Conservation (phyloP, 2,797 vertebrate genomes). For the Anguilla obscura region DNA sequence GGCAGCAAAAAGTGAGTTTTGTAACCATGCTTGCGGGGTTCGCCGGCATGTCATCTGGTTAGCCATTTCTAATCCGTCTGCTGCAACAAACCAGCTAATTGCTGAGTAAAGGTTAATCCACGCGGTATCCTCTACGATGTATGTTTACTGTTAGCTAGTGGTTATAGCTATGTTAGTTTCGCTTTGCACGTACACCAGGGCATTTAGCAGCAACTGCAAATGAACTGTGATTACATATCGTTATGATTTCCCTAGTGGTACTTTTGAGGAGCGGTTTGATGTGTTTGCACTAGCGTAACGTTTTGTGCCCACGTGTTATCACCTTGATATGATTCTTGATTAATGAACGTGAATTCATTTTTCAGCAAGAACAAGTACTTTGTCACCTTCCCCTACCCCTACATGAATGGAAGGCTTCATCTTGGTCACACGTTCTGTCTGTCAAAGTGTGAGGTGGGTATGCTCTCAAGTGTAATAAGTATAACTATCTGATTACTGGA, state of each 20-base stretch:
- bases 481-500: not conserved
- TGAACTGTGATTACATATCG: not conserved
- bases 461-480: not conserved
- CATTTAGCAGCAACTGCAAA: not conserved
- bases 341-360: conserved; percentile 18
- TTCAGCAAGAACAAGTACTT: conserved; percentile 87
- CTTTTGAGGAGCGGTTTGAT: not conserved
- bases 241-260: not conserved
- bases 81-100: too few relatives aligned
- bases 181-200: not conserved
- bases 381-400: conserved; percentile 94
- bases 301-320: conserved; percentile 12
- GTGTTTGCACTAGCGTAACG: conserved; percentile 20
- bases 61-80: too few relatives aligned
- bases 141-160: not conserved
- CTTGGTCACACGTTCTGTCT: conserved; percentile 95
- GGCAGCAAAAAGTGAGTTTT: conserved; percentile 65
- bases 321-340: not conserved
- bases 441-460: conserved; percentile 94
- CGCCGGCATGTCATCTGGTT: not conserved
- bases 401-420: conserved; percentile 97
- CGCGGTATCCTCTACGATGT: not conserved
- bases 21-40: not conserved
- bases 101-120: too few relatives aligned
- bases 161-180: not conserved